These are phyloP conservation scores for Chromoteleia sp. DNA, from an alignment of 2,888 invertebrate genomes.

Conservation along the genomic window DNA sequence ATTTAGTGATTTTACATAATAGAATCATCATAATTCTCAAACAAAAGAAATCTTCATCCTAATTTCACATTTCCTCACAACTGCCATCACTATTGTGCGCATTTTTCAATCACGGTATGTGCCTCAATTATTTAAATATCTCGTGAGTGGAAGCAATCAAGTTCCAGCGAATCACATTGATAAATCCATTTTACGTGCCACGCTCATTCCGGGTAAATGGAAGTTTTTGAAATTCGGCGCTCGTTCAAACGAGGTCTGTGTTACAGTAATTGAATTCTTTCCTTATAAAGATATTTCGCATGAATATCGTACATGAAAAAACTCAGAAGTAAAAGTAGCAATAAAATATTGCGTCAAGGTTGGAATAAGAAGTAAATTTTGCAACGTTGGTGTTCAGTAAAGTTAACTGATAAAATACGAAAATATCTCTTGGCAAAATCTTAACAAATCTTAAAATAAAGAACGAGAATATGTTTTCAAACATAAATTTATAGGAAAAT, in stretches of 20 bases:
- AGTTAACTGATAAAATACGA: no score
- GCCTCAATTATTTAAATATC: slow-evolving; percentile 49
- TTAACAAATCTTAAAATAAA: no score
- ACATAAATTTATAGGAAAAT: no score
- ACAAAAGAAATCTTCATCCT: slow-evolving; percentile 43
- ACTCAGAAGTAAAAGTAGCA: not conserved
- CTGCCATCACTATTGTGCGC: slow-evolving; percentile 7
- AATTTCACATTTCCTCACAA: slow-evolving; percentile 31
- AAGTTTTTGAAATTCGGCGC: slow-evolving; percentile 27
- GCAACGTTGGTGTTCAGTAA: no score
- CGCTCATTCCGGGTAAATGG: slow-evolving; percentile 27
- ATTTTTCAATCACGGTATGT: slow-evolving; percentile 32
- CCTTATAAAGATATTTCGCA: slow-evolving; percentile 15
- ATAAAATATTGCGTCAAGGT: not conserved
- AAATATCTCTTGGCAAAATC: no score
- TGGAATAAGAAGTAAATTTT: no score
- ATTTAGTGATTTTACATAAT: no score
- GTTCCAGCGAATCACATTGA: slow-evolving; percentile 37
- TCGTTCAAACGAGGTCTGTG: slow-evolving; percentile 14
- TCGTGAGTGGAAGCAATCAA: slow-evolving; percentile 42
- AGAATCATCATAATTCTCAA: not conserved
- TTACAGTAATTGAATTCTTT: slow-evolving; percentile 24
- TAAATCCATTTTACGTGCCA: slow-evolving; percentile 35
- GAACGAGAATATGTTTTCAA: no score
- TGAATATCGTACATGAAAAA: not conserved